Percentiles rank a stretch among this genome's conserved stretches.
Conservation (phyloP, 2,113 vertebrate species). For the Takifugu bimaculatus region DNA sequence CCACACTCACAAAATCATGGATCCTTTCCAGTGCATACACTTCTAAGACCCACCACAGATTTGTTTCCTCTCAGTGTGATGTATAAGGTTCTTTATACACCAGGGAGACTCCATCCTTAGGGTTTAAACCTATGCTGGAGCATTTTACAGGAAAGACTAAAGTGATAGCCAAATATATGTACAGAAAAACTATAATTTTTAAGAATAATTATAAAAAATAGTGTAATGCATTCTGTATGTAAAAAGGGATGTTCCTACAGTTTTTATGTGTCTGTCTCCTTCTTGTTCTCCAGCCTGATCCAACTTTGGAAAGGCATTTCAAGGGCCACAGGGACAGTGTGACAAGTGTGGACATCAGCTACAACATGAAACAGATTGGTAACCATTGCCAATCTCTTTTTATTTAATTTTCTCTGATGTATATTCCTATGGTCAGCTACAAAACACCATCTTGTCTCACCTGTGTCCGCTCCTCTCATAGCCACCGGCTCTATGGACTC, state of each 20-base stretch:
- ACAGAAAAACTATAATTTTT: too few relatives aligned
- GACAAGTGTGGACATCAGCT: constrained; percentile 88
- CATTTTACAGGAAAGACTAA: too few relatives aligned
- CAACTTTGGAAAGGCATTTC: constrained; percentile 87
- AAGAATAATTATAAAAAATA: too few relatives aligned
- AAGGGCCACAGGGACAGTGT: constrained; percentile 90
- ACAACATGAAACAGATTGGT: constrained; percentile 89
- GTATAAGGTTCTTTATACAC: too few relatives aligned
- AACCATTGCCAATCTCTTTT: constrained; percentile 34
- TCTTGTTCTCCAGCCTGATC: constrained; percentile 80
- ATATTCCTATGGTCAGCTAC: not conserved
- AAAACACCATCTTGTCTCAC: constrained; percentile 7
- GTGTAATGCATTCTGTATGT: not conserved
- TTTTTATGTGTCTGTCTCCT: constrained; percentile 1
- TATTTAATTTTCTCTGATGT: not conserved
- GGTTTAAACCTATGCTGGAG: too few relatives aligned
- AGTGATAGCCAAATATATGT: too few relatives aligned
- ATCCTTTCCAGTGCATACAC: too few relatives aligned
- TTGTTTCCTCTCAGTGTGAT: too few relatives aligned
- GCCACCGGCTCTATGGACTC: constrained; percentile 93
- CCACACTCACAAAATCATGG: too few relatives aligned
- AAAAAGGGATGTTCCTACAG: not conserved
- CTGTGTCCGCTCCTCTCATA: constrained; percentile 47
- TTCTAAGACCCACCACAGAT: too few relatives aligned
- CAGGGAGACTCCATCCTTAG: too few relatives aligned